Percentiles rank a stretch among this genome's conserved stretches.
Conservation (phyloP, 2,113 vertebrate species). For the Larimichthys crocea region DNA sequence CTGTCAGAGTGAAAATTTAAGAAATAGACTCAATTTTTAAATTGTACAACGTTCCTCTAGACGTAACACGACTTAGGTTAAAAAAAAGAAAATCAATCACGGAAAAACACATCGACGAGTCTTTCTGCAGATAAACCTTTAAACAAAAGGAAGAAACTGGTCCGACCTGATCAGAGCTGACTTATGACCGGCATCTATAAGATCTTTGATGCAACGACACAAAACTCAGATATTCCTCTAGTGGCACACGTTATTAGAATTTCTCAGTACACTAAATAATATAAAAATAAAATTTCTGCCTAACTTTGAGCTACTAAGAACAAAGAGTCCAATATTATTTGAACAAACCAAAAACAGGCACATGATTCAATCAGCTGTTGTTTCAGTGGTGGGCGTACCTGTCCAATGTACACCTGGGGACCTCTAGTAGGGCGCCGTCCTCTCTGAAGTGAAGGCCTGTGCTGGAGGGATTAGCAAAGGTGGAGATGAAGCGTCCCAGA, state of each 20-base stretch:
- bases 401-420: slow-evolving; percentile 74
- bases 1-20: background rate
- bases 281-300: background rate
- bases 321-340: background rate
- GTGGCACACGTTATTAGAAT: background rate
- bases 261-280: background rate
- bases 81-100: background rate
- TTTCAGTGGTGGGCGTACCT: slow-evolving; percentile 54
- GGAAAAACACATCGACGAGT: background rate
- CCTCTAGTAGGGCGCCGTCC: slow-evolving; percentile 83
- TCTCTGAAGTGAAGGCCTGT: slow-evolving; percentile 88
- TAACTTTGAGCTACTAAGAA: background rate
- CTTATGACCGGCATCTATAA: background rate
- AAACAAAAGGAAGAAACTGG: background rate
- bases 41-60: background rate
- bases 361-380: background rate
- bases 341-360: background rate
- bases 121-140: background rate
- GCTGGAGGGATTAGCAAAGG: slow-evolving; percentile 91
- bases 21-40: background rate
- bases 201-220: slow-evolving; percentile 8
- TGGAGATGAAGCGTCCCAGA: slow-evolving; percentile 92
- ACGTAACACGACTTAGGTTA: too few species aligned
- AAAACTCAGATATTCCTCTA: background rate
- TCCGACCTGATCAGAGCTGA: slow-evolving; percentile 1